phyloP scores from a whole-genome alignment of 2,113 vertebrate species.

The Oryzias woworae region DNA sequence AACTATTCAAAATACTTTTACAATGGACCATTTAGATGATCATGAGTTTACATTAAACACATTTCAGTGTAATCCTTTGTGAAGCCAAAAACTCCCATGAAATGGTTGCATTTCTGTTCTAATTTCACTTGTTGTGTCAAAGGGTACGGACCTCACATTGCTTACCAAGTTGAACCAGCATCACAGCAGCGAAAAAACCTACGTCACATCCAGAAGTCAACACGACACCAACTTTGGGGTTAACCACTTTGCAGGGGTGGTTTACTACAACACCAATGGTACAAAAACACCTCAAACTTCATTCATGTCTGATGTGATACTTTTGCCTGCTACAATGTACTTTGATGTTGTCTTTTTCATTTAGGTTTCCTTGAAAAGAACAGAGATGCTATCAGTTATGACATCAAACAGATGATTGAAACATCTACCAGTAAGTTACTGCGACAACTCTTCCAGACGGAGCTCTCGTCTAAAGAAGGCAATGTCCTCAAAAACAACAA shows the following conservation, averaged over 20 bases:
- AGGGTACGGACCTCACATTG: conserved; percentile 92
- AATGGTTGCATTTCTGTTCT: background rate
- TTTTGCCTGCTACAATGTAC: background rate
- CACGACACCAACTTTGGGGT: conserved; percentile 87
- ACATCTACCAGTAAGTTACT: conserved; percentile 87
- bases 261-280: conserved; percentile 88
- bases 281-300: background rate
- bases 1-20: too few relatives aligned
- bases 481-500: conserved; percentile 53
- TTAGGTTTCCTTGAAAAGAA: conserved; percentile 96
- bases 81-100: too few relatives aligned
- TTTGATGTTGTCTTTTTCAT: background rate
- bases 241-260: conserved; percentile 86
- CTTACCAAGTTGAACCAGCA: conserved; percentile 84
- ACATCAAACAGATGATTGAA: conserved; percentile 82
- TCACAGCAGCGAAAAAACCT: conserved; percentile 79
- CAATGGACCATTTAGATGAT: too few relatives aligned
- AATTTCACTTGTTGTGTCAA: background rate
- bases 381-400: conserved; percentile 85
- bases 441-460: conserved; percentile 80
- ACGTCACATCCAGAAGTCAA: conserved; percentile 79
- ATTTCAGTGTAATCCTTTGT: too few relatives aligned
- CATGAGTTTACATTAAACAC: too few relatives aligned
- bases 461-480: conserved; percentile 60
- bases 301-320: background rate